A percentile compares a stretch with the other conserved stretches of the same genome.
These are phyloP conservation scores for Fundulus diaphanus DNA, from an alignment of 2,797 vertebrate species.

Conservation along the genomic window DNA sequence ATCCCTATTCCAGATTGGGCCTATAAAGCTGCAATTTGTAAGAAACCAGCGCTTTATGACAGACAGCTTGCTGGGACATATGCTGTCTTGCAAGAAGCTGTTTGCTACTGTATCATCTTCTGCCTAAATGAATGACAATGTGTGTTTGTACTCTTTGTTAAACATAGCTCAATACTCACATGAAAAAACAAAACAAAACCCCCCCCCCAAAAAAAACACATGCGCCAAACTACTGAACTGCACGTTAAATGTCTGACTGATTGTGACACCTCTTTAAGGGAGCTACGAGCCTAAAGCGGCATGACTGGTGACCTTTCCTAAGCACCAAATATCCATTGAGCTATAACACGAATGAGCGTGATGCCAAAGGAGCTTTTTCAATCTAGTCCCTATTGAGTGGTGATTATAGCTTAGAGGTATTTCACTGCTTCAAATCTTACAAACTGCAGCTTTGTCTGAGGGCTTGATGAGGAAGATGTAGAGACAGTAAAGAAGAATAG, in stretches of 20 bases:
- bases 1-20: slow-evolving; percentile 77
- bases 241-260: slow-evolving; percentile 59
- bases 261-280: slow-evolving; percentile 48
- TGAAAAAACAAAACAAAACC: no score
- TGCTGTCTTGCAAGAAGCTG: slow-evolving; percentile 55
- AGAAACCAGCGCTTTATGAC: slow-evolving; percentile 67
- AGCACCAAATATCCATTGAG: slow-evolving; percentile 41
- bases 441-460: slow-evolving; percentile 79
- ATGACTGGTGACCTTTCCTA: slow-evolving; percentile 44
- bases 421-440: slow-evolving; percentile 72
- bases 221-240: slow-evolving; percentile 66
- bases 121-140: slow-evolving; percentile 58
- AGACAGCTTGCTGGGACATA: slow-evolving; percentile 67
- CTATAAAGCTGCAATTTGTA: slow-evolving; percentile 82
- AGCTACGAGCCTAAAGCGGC: slow-evolving; percentile 64
- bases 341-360: slow-evolving; percentile 44
- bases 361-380: slow-evolving; percentile 50
- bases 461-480: slow-evolving; percentile 67
- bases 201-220: no score
- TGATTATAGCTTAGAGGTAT: slow-evolving; percentile 69
- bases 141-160: slow-evolving; percentile 61
- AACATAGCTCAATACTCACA: slow-evolving; percentile 68
- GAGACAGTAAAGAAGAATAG: slow-evolving; percentile 50
- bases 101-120: slow-evolving; percentile 59
- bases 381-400: slow-evolving; percentile 50